Percentiles rank a stretch among this genome's conserved stretches.
Conservation (phyloP, 2,888 invertebrate genomes). For the Oscheius sp. region DNA sequence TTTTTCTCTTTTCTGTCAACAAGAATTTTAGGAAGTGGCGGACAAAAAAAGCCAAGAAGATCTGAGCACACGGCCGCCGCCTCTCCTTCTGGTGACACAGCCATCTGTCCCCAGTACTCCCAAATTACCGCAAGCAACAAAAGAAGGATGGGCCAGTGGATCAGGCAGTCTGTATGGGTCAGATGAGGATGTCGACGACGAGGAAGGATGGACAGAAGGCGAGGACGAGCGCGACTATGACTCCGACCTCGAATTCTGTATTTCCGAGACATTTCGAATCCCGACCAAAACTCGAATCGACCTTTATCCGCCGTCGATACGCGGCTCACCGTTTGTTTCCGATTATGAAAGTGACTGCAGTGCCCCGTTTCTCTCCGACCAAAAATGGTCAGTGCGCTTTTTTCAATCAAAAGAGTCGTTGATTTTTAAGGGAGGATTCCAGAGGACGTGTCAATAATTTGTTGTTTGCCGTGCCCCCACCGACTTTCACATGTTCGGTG, state of each 20-base stretch:
- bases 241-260: conserved; percentile 53
- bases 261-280: conserved; percentile 54
- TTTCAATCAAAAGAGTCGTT: not conserved
- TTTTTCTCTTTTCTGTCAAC: not conserved
- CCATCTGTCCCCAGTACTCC: conserved; percentile 28
- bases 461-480: conserved; percentile 58
- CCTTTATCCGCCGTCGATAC: conserved; percentile 40
- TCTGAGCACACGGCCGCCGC: conserved; percentile 8
- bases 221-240: conserved; percentile 52
- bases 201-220: conserved; percentile 51
- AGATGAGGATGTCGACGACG: conserved; percentile 22
- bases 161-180: conserved; percentile 24
- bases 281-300: conserved; percentile 44
- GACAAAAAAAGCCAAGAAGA: conserved; percentile 4
- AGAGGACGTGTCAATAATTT: conserved; percentile 61
- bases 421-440: conserved; percentile 45
- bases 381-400: conserved; percentile 22
- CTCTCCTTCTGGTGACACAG: conserved; percentile 31
- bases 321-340: conserved; percentile 50
- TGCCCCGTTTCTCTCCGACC: conserved; percentile 49
- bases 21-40: conserved; percentile 15
- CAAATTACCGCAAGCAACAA: not conserved
- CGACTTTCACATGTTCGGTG: conserved; percentile 70
- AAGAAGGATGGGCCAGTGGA: conserved; percentile 20
- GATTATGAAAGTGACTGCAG: conserved; percentile 62